Conservation (phyloP, 2,888 invertebrate species). For the Notodonta dromedarius region DNA sequence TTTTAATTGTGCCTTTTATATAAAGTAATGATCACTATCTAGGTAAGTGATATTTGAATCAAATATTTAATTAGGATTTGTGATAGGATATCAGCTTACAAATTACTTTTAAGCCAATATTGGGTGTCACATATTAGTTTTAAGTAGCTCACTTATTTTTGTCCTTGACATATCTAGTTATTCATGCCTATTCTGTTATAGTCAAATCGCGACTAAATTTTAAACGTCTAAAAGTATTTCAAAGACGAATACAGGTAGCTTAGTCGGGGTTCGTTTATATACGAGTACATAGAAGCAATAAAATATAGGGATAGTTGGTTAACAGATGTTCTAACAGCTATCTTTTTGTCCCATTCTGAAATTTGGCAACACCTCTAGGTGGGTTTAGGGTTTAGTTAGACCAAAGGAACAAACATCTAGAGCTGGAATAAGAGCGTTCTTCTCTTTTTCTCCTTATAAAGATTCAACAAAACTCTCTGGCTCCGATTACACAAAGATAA, state of each 20-base stretch:
- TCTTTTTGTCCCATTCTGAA: too few relatives aligned
- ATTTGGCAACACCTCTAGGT: too few relatives aligned
- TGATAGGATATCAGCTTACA: slow-evolving; percentile 5
- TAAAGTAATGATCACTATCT: not conserved
- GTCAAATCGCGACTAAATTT: too few relatives aligned
- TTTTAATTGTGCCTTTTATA: not conserved
- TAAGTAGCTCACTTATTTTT: slow-evolving; percentile 15
- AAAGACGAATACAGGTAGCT: too few relatives aligned
- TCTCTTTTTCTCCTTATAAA: too few relatives aligned
- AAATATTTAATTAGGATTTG: not conserved
- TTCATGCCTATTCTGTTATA: slow-evolving; percentile 8
- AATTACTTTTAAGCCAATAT: slow-evolving; percentile 9
- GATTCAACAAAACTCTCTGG: too few relatives aligned
- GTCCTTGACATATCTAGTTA: slow-evolving; percentile 27
- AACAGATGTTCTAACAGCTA: not conserved
- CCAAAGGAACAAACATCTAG: too few relatives aligned
- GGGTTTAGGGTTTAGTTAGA: too few relatives aligned
- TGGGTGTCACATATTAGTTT: slow-evolving; percentile 12
- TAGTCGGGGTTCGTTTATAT: too few relatives aligned
- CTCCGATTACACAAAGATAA: too few relatives aligned
- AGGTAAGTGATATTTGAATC: not conserved
- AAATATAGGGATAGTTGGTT: not conserved
- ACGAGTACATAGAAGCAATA: slow-evolving; percentile 9
- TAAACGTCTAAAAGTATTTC: too few relatives aligned
- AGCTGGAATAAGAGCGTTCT: too few relatives aligned